Conservation (phyloP, 2,888 invertebrate species). For the Bombylius major region DNA sequence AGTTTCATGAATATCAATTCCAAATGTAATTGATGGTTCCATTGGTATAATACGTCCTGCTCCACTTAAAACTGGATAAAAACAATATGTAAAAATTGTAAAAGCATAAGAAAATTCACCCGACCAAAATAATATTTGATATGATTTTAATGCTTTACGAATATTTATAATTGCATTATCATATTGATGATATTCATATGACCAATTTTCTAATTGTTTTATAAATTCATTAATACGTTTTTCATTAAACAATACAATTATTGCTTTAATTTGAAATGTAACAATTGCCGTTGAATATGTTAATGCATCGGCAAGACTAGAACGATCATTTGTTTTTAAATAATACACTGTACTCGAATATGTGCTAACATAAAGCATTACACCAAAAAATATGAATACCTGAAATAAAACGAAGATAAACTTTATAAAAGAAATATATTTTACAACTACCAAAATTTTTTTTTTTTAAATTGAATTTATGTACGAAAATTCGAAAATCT, state of each 20-base stretch:
- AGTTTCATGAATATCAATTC: background rate
- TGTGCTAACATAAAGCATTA: background rate
- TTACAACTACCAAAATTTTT: too few species aligned
- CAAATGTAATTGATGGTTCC: background rate
- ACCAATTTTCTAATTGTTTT: background rate
- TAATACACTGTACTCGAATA: slow-evolving; percentile 1
- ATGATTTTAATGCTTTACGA: background rate
- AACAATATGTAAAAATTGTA: background rate
- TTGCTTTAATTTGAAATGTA: slow-evolving; percentile 1
- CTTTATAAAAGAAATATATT: background rate
- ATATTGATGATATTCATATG: background rate
- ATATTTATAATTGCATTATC: background rate
- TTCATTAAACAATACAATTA: background rate
- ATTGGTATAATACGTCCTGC: background rate
- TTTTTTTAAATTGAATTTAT: too few species aligned
- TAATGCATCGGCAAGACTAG: background rate
- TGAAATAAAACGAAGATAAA: background rate
- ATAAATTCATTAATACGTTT: background rate
- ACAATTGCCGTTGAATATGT: slow-evolving; percentile 1
- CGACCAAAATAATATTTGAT: background rate
- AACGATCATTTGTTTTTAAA: background rate
- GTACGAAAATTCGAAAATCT: too few species aligned
- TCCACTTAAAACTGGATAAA: background rate
- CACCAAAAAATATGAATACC: background rate
- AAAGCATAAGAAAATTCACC: background rate